Percentiles rank a stretch among this genome's conserved stretches.
phyloP scores from a whole-genome alignment of 30 jellyfish, hydroid and myxozoan genomes.

The Hydractinia echinata region DNA sequence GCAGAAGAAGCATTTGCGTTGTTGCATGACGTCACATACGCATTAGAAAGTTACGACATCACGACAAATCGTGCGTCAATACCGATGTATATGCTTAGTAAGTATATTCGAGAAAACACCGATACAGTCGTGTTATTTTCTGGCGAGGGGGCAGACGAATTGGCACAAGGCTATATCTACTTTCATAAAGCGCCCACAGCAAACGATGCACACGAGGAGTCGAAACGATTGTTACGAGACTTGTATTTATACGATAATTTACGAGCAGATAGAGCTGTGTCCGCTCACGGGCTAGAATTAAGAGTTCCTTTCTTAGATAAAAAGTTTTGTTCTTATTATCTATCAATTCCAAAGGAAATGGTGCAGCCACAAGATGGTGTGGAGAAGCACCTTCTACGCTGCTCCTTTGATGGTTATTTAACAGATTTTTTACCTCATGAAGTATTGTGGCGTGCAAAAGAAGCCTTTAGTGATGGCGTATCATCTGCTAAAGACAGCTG shows the following conservation, averaged over 20 bases:
- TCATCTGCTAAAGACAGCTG: conserved; percentile 74
- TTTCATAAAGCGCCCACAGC: conserved; percentile 92
- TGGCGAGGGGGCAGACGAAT: conserved; percentile 97
- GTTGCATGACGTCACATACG: conserved; percentile 53
- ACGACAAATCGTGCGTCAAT: conserved; percentile 78
- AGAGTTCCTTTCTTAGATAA: conserved; percentile 95
- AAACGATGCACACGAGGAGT: conserved; percentile 75
- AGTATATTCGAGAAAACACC: conserved; percentile 79
- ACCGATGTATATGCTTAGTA: conserved; percentile 66
- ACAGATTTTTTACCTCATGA: conserved; percentile 67
- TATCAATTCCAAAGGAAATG: conserved; percentile 67
- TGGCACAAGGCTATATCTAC: conserved; percentile 92
- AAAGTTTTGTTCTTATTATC: conserved; percentile 68
- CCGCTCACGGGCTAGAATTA: conserved; percentile 96
- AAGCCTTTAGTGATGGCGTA: conserved; percentile 95
- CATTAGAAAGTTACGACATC: conserved; percentile 80
- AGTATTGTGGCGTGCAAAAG: conserved; percentile 92
- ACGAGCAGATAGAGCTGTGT: conserved; percentile 81
- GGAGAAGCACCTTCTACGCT: conserved; percentile 77
- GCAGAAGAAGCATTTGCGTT: conserved; percentile 86
- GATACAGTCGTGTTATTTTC: conserved; percentile 90
- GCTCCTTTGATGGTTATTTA: conserved; percentile 81
- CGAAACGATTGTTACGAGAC: conserved; percentile 78
- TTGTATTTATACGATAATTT: conserved; percentile 65
- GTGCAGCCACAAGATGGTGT: conserved; percentile 86